phyloP scores from a whole-genome alignment of 1,140 invertebrate species.

The Drosophila simulans region DNA sequence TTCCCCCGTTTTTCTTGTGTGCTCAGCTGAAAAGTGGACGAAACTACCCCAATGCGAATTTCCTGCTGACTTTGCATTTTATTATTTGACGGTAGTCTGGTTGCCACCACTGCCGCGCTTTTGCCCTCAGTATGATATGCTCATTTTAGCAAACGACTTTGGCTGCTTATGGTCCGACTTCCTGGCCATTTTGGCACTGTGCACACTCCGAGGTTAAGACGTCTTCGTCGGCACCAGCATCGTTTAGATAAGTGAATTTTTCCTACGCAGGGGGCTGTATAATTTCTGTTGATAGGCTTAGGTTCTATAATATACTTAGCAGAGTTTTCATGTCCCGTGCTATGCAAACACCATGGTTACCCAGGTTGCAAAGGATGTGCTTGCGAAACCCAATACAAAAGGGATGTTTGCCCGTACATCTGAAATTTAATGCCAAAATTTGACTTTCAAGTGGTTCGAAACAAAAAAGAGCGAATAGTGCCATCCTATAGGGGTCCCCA shows the following conservation, averaged over 20 bases:
- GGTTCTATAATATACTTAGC: not conserved
- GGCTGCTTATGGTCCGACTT: constrained; percentile 58
- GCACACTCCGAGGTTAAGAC: constrained; percentile 31
- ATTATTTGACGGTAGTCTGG: constrained; percentile 58
- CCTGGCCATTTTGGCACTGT: constrained; percentile 55
- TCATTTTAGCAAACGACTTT: constrained; percentile 54
- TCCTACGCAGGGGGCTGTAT: constrained; percentile 2
- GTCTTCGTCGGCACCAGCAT: constrained; percentile 30
- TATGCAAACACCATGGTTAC: not conserved
- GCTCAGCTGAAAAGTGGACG: constrained; percentile 24
- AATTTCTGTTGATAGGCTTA: constrained; percentile 28
- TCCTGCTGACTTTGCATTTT: constrained; percentile 69
- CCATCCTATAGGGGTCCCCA: constrained; percentile 12
- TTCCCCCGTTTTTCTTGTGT: constrained; percentile 15
- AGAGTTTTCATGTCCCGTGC: not conserved
- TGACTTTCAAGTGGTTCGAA: constrained; percentile 71
- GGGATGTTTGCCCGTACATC: constrained; percentile 37
- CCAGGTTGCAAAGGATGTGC: not conserved
- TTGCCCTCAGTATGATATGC: constrained; percentile 16
- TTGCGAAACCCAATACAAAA: constrained; percentile 59
- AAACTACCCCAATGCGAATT: constrained; percentile 52
- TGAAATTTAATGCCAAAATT: constrained; percentile 75
- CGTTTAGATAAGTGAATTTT: constrained; percentile 64
- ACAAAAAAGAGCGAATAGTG: constrained; percentile 26
- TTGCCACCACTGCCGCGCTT: constrained; percentile 13